A percentile compares a stretch with the other conserved stretches of the same genome.
Conservation (phyloP, 2,797 vertebrate species). For the Ptychadena robeensis region DNA sequence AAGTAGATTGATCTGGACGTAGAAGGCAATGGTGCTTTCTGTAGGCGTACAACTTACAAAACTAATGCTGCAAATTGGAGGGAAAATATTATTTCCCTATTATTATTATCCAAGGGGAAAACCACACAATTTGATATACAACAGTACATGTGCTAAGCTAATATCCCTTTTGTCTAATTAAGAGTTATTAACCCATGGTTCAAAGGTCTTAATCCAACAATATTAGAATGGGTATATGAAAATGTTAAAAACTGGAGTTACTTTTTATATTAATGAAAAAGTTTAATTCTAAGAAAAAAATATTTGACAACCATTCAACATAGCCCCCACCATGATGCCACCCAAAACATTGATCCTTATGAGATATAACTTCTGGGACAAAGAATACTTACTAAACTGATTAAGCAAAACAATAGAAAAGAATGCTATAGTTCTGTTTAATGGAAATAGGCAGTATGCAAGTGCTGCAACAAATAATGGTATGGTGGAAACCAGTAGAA, state of each 20-base stretch:
- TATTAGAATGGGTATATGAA: neutral
- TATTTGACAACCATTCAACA: neutral
- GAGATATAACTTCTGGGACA: neutral
- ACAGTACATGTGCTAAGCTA: neutral
- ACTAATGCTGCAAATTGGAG: neutral
- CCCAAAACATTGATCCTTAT: neutral
- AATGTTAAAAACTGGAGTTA: no score
- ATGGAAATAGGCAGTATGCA: neutral
- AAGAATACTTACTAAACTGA: neutral
- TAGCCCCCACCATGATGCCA: neutral
- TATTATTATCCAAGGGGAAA: neutral
- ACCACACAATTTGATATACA: neutral
- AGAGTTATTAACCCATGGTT: neutral
- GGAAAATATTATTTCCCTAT: neutral
- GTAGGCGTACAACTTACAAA: slow-evolving; percentile 2
- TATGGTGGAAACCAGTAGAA: no score
- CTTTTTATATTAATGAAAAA: no score
- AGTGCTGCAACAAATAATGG: no score
- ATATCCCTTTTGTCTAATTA: neutral
- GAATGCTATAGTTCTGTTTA: neutral
- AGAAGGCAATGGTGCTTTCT: neutral
- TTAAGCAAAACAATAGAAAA: neutral
- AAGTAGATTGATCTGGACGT: slow-evolving; percentile 13
- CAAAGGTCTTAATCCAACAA: neutral
- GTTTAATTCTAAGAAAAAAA: neutral